These are phyloP conservation scores for Oreochromis tanganicae DNA, from an alignment of 2,113 vertebrate species.

Conservation along the genomic window DNA sequence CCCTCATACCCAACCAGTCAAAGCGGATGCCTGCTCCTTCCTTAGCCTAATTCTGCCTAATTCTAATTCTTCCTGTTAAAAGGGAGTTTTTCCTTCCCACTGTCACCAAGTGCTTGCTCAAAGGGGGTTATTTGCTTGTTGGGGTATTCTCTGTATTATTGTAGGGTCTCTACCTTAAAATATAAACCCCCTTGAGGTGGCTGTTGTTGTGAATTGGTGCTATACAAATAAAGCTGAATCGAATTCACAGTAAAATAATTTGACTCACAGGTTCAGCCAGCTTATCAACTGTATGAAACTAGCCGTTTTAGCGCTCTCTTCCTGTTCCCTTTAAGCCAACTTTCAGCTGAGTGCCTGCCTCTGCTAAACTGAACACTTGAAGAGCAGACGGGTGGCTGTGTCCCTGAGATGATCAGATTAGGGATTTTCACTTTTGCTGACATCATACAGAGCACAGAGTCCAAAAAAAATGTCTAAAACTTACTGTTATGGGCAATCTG, in stretches of 20 bases:
- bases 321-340: not conserved
- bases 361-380: not conserved
- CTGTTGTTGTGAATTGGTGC: not conserved
- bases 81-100: not conserved
- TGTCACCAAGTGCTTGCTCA: rapidly evolving
- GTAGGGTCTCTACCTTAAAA: not conserved
- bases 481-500: not conserved
- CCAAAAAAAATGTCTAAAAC: not conserved
- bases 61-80: not conserved
- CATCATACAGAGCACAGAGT: not conserved
- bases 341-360: not conserved
- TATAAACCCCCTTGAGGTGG: not conserved
- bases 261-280: not conserved
- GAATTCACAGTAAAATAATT: not conserved
- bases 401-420: not conserved
- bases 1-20: rapidly evolving
- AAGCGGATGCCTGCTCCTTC: rapidly evolving
- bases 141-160: not conserved
- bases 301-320: rapidly evolving
- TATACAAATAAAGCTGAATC: not conserved
- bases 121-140: not conserved
- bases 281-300: not conserved
- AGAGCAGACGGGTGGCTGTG: not conserved
- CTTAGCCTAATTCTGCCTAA: not conserved
- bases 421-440: not conserved